Conservation (phyloP, 2,113 vertebrate species). For the Brachirus orientalis region DNA sequence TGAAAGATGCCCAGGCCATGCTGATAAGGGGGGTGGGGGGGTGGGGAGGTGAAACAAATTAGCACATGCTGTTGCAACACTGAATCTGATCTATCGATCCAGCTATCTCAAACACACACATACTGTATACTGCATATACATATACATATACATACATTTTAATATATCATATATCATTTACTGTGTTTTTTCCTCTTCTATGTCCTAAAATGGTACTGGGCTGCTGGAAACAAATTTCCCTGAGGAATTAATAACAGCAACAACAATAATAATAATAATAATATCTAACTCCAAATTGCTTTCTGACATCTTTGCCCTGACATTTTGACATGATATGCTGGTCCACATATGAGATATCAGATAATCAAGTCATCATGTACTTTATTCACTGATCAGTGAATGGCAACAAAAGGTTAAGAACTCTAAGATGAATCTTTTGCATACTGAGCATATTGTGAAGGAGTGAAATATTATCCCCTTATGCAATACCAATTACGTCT, state of each 20-base stretch:
- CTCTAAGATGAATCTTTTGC: conserved; percentile 50
- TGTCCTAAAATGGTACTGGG: no score
- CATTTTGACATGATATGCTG: conserved; percentile 12
- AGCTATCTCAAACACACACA: no score
- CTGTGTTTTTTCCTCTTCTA: no score
- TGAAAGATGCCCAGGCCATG: conserved; percentile 96
- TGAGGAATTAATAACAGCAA: no score
- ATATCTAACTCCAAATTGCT: conserved; percentile 1
- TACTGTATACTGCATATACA: no score
- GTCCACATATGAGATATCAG: conserved; percentile 28
- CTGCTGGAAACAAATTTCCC: no score
- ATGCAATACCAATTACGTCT: conserved; percentile 72
- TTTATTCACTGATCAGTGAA: conserved; percentile 20
- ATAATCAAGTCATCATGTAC: conserved; percentile 47
- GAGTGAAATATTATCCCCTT: conserved; percentile 72
- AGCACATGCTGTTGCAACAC: not conserved
- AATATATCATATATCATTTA: no score
- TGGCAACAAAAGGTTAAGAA: conserved; percentile 50
- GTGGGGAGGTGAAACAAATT: not conserved
- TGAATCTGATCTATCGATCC: no score
- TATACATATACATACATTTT: no score
- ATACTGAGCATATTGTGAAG: conserved; percentile 61
- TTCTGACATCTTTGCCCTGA: conserved; percentile 18
- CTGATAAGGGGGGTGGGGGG: conserved; percentile 68
- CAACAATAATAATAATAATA: no score